A percentile compares a stretch with the other conserved stretches of the same genome.
Evolutionary conservation across 1,140 invertebrate species (phyloP).

Genomic region (Drosophila mauritiana): DNA sequence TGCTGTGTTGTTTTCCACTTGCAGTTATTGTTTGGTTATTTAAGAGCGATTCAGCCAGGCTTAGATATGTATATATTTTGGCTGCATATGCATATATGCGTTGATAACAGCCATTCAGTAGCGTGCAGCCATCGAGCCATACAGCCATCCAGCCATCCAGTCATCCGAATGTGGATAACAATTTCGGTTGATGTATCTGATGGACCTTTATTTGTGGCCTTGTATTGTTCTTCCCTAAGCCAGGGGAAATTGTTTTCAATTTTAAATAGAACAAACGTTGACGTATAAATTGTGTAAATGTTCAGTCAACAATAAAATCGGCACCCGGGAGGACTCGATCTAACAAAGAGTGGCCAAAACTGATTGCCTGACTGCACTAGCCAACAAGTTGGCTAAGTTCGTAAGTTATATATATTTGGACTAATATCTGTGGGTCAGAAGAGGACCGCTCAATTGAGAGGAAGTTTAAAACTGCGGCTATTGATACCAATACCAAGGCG

Average conservation of each 20-base stretch:
- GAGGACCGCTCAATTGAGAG: constrained; percentile 26
- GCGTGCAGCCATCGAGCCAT: constrained; percentile 14
- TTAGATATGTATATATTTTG: constrained; percentile 73
- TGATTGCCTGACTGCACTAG: constrained; percentile 67
- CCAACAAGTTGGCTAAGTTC: constrained; percentile 61
- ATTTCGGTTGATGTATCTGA: constrained; percentile 69
- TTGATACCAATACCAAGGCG: constrained; percentile 28
- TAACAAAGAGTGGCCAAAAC: constrained; percentile 61
- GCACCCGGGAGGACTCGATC: constrained; percentile 31
- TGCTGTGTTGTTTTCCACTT: constrained; percentile 36
- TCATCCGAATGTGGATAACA: constrained; percentile 66
- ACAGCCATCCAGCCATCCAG: constrained; percentile 8
- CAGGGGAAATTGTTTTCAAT: constrained; percentile 72
- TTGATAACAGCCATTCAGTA: constrained; percentile 42
- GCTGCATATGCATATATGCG: constrained; percentile 34
- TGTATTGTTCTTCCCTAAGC: constrained; percentile 47
- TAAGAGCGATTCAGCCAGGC: constrained; percentile 78
- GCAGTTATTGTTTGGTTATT: constrained; percentile 81
- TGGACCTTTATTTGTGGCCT: constrained; percentile 56
- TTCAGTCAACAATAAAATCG: constrained; percentile 72
- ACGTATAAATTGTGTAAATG: constrained; percentile 79
- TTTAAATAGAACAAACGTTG: constrained; percentile 81
- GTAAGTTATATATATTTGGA: neutral
- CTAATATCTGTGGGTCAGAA: neutral
- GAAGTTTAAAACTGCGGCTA: constrained; percentile 32